These are phyloP conservation scores for Nephrotoma guestfalica DNA, from an alignment of 2,888 invertebrate genomes.

Conservation along the genomic window DNA sequence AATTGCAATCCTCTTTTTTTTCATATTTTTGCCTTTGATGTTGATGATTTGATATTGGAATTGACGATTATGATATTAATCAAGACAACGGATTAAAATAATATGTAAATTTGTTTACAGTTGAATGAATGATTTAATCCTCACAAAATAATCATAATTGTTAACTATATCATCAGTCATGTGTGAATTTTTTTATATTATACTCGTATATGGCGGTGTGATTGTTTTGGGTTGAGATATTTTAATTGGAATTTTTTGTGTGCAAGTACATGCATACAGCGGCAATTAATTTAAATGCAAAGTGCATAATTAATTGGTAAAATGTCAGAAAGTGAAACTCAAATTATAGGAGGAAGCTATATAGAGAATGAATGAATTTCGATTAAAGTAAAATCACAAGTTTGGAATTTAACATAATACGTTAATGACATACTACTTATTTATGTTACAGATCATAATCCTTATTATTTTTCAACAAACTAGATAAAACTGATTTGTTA, in stretches of 20 bases:
- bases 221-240: not conserved
- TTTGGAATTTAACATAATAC: too few relatives aligned
- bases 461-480: too few relatives aligned
- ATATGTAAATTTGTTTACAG: not conserved
- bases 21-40: not conserved
- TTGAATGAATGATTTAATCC: not conserved
- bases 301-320: not conserved
- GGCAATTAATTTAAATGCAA: not conserved
- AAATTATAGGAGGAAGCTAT: too few relatives aligned
- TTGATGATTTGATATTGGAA: not conserved
- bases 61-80: not conserved
- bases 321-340: too few relatives aligned
- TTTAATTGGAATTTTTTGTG: not conserved
- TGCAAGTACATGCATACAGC: not conserved
- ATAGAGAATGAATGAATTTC: too few relatives aligned
- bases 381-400: too few relatives aligned
- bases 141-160: not conserved
- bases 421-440: too few relatives aligned
- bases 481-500: too few relatives aligned
- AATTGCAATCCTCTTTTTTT: not conserved
- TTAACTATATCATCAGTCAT: not conserved
- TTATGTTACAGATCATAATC: too few relatives aligned
- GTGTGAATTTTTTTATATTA: not conserved
- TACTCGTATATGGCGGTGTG: not conserved
- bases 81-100: not conserved